Evolutionary conservation across 1,140 invertebrate genomes (phyloP), one percentile per base, ranked within the genome.

Genomic region (Ridgeia piscesae): DNA sequence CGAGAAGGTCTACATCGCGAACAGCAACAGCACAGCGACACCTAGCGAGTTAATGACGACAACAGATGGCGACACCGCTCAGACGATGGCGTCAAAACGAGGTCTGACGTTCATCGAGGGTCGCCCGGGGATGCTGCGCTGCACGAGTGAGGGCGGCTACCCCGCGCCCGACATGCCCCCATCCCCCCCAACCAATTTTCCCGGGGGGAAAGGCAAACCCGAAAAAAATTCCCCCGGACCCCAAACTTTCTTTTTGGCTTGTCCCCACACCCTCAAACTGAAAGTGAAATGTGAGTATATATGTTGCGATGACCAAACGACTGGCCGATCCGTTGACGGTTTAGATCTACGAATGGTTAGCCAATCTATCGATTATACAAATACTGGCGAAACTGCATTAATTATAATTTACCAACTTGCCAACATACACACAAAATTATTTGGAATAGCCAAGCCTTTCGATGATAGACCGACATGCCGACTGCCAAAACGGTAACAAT

Each of bases 251-350:
- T n/a, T n/a, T n/a, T n/a, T n/a, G n/a, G n/a, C n/a, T n/a, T n/a
- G n/a, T n/a, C n/a, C n/a, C n/a, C n/a, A n/a, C n/a, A n/a, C 77
- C 77, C 50, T 91, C 34, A 88, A 89, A 14, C 34, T 93, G 2
- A 35, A 91, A 9, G 91, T 93, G n/a, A 88, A 92, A 31, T 93
- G 92, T 93, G 35, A 92, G 92, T 93, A 91, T 35, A 42, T 4
- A 42, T 42, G 11, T 42, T 42, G 11, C 33, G 1, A 21, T 14
- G 34, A 11, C 35, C 35, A 21, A 77, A 17, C 58, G 58, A 77
- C 58, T 9, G 58, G 27, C 58, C 17, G 58, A 77, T 21, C n/a
- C n/a, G n/a, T n/a, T n/a, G n/a, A n/a, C n/a, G n/a, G n/a, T n/a
- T n/a, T n/a, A n/a, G n/a, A n/a, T n/a, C n/a, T n/a, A n/a, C 17